Evolutionary conservation across 2,797 vertebrate species (phyloP).

Genomic region (Gambelia wislizenii): DNA sequence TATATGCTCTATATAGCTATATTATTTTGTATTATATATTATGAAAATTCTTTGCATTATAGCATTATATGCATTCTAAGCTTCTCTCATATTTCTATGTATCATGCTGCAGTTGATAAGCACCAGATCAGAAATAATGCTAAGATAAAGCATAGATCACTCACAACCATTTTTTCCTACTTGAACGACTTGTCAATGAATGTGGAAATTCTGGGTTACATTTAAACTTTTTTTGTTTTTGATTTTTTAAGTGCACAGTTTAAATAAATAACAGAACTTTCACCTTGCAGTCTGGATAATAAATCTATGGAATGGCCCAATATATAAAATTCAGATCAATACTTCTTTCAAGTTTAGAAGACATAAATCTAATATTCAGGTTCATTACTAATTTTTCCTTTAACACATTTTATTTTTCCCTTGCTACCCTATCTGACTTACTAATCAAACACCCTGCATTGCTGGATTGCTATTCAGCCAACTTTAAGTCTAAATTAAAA

Average conservation of each 20-base stretch:
- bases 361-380: not conserved
- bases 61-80: slow-evolving; percentile 42
- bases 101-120: slow-evolving; percentile 37
- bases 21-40: slow-evolving; percentile 52
- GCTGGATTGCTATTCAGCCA: too few relatives aligned
- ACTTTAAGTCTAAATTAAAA: not conserved
- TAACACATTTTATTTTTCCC: not conserved
- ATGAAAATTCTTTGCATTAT: slow-evolving; percentile 46
- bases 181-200: slow-evolving; percentile 21
- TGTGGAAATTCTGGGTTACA: not conserved
- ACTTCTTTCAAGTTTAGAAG: slow-evolving; percentile 26
- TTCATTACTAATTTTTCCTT: slow-evolving; percentile 20
- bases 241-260: not conserved
- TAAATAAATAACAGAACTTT: not conserved
- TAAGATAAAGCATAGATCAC: slow-evolving; percentile 27
- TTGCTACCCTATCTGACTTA: not conserved
- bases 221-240: slow-evolving; percentile 2
- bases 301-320: not conserved
- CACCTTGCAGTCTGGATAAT: not conserved
- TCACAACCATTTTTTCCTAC: slow-evolving; percentile 13
- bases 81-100: not conserved
- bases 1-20: slow-evolving; percentile 22
- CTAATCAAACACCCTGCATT: not conserved
- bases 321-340: slow-evolving; percentile 7
- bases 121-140: slow-evolving; percentile 37